These are phyloP conservation scores for Eptatretus burgeri DNA, from an alignment of 2,113 vertebrate species.

Conservation along the genomic window DNA sequence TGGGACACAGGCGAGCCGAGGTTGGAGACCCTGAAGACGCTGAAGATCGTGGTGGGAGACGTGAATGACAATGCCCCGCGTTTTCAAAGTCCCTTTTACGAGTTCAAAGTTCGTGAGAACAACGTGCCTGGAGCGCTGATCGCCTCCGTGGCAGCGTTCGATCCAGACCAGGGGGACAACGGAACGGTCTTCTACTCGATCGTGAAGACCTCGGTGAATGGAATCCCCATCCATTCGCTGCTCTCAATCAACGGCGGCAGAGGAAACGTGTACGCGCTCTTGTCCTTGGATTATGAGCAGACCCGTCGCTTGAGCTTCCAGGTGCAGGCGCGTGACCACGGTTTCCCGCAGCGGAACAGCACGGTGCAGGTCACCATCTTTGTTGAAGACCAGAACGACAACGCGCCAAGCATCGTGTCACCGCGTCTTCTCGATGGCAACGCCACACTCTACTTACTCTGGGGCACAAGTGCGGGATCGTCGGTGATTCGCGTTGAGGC, in stretches of 20 bases:
- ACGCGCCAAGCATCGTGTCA: neutral
- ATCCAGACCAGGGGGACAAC: constrained; percentile 35
- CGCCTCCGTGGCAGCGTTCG: constrained; percentile 35
- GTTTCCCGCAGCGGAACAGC: constrained; percentile 1
- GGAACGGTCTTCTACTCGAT: constrained; percentile 32
- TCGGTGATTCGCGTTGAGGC: neutral
- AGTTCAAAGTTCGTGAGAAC: constrained; percentile 27
- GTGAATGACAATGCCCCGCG: constrained; percentile 59
- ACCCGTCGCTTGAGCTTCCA: neutral
- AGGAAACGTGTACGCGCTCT: constrained; percentile 3
- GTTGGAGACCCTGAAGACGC: constrained; percentile 22
- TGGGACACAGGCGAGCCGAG: constrained; percentile 46
- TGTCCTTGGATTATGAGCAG: neutral
- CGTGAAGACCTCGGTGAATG: neutral
- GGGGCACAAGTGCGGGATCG: neutral
- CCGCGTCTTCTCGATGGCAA: neutral
- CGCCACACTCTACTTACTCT: neutral
- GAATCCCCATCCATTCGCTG: neutral
- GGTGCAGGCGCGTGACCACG: neutral
- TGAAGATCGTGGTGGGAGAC: constrained; percentile 33
- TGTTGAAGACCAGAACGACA: neutral
- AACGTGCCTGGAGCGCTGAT: constrained; percentile 19
- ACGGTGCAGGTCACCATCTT: constrained; percentile 2
- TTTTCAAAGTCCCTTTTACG: constrained; percentile 37
- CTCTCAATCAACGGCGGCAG: constrained; percentile 2